Conservation (phyloP, 2,888 invertebrate species). For the Dicyrtomina minuta region DNA sequence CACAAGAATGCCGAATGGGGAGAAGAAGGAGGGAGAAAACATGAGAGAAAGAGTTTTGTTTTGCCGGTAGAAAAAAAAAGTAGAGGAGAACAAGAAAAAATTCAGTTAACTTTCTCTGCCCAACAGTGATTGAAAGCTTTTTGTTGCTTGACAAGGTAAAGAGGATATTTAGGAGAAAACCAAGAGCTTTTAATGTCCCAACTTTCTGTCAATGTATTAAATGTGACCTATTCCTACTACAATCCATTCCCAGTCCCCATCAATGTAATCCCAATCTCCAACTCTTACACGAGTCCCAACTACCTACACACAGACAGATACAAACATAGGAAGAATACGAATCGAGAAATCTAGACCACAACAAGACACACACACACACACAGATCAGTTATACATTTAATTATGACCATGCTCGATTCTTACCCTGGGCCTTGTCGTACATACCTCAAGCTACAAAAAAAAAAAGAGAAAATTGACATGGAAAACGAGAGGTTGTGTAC, state of each 20-base stretch:
- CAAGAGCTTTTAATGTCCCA: slow-evolving; percentile 32
- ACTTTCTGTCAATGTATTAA: slow-evolving; percentile 26
- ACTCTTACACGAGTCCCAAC: slow-evolving; percentile 10
- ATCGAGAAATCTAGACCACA: not conserved
- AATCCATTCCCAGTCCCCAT: not conserved
- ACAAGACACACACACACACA: not conserved
- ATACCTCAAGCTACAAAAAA: too few relatives aligned
- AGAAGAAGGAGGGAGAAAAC: slow-evolving; percentile 9
- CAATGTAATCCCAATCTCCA: not conserved
- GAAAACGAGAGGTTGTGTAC: too few relatives aligned
- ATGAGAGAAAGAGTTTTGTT: slow-evolving; percentile 1
- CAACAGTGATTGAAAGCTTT: slow-evolving; percentile 37
- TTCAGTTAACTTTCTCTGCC: slow-evolving; percentile 16
- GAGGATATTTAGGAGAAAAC: slow-evolving; percentile 34
- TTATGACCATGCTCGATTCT: too few relatives aligned
- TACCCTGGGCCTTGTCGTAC: too few relatives aligned
- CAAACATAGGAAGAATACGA: not conserved
- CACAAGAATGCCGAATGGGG: not conserved
- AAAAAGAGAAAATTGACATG: too few relatives aligned
- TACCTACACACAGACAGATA: slow-evolving; percentile 3
- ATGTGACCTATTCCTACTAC: slow-evolving; percentile 17
- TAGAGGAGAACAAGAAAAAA: slow-evolving; percentile 3
- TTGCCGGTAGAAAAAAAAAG: not conserved
- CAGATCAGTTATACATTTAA: too few relatives aligned
- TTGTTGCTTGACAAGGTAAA: slow-evolving; percentile 38